Percentiles rank a stretch among this genome's conserved stretches.
These are phyloP conservation scores for Stomatorhinus ivindoensis DNA, from an alignment of 2,113 vertebrate species.

Conservation along the genomic window DNA sequence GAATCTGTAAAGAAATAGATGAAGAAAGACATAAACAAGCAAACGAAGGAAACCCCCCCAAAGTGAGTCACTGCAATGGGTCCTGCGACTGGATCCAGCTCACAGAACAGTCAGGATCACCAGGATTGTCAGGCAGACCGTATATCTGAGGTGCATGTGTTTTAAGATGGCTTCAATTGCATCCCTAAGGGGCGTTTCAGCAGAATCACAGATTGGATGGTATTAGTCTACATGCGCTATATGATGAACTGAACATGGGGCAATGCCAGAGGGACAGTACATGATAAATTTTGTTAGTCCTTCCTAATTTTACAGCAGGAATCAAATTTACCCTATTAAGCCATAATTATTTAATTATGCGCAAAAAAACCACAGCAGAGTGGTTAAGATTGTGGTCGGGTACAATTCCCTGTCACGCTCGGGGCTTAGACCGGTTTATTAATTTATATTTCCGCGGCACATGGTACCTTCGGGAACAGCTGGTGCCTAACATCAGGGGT, in stretches of 20 bases:
- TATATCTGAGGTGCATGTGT: background rate
- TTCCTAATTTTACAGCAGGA: background rate
- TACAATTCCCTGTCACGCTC: background rate
- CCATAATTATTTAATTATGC: background rate
- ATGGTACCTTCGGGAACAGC: background rate
- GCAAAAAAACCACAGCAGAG: background rate
- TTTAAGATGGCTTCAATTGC: background rate
- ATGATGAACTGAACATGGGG: background rate
- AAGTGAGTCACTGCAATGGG: background rate
- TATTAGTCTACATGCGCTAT: conserved; percentile 5
- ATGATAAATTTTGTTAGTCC: background rate
- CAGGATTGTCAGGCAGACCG: background rate
- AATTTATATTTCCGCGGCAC: background rate
- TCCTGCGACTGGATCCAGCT: conserved; percentile 26
- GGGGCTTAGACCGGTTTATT: background rate
- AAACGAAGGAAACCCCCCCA: conserved; percentile 8
- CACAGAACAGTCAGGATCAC: background rate
- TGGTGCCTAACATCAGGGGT: background rate
- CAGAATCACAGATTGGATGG: background rate
- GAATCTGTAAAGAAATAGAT: conserved; percentile 18
- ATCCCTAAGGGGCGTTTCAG: background rate
- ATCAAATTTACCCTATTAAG: background rate
- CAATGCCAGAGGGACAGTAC: conserved; percentile 12
- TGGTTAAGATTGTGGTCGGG: background rate
- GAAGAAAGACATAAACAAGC: conserved; percentile 13